Conservation (phyloP, 2,113 vertebrate genomes). For the Myotis yumanensis region DNA sequence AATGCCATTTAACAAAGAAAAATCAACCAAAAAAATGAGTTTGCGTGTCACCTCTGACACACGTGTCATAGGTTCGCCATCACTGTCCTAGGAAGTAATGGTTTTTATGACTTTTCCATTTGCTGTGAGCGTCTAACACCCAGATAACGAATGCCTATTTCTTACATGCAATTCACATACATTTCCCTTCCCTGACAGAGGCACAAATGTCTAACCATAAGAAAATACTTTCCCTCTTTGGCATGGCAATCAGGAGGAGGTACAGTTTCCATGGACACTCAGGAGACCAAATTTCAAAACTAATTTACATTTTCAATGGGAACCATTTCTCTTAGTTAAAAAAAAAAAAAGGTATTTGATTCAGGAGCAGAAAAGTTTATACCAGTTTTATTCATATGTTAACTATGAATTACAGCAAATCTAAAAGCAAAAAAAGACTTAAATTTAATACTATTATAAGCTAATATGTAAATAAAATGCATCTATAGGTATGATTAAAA, state of each 20-base stretch:
- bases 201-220: not conserved
- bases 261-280: not conserved
- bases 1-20: too few species aligned
- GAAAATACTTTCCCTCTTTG: not conserved
- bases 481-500: not conserved
- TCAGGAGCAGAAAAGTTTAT: not conserved
- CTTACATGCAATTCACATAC: not conserved
- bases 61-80: too few species aligned
- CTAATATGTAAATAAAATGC: slow-evolving; percentile 3
- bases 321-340: slow-evolving; percentile 29
- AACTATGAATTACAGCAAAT: not conserved
- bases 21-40: too few species aligned
- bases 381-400: not conserved
- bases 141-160: slow-evolving; percentile 45
- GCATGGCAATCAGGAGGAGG: not conserved
- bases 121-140: not conserved
- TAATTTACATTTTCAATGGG: slow-evolving; percentile 52
- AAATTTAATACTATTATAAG: not conserved
- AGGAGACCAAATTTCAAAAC: slow-evolving; percentile 39
- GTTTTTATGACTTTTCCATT: slow-evolving; percentile 37
- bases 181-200: not conserved
- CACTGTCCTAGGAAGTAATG: slow-evolving; percentile 18
- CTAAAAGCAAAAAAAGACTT: not conserved
- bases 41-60: too few species aligned
- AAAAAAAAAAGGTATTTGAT: not conserved